A percentile compares a stretch with the other conserved stretches of the same genome.
Conservation (phyloP, 2,888 invertebrate species). For the Uloborus plumipes region DNA sequence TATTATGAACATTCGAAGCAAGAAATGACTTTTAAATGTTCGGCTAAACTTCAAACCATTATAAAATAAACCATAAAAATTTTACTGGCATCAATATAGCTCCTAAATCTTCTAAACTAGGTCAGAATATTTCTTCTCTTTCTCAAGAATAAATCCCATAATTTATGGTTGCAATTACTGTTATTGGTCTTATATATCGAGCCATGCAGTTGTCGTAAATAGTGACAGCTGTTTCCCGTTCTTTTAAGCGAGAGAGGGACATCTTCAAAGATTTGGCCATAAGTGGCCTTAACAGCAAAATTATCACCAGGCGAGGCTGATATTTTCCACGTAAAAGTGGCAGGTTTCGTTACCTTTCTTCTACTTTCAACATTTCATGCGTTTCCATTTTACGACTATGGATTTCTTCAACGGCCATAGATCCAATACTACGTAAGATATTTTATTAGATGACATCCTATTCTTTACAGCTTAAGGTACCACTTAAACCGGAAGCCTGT, state of each 20-base stretch:
- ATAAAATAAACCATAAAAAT: too few relatives aligned
- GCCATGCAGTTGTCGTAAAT: slow-evolving; percentile 18
- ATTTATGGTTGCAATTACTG: slow-evolving; percentile 41
- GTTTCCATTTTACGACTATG: slow-evolving; percentile 48
- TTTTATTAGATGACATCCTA: slow-evolving; percentile 42
- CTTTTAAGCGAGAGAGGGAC: slow-evolving; percentile 43
- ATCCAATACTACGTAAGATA: slow-evolving; percentile 21
- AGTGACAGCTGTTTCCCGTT: slow-evolving; percentile 47
- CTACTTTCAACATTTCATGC: slow-evolving; percentile 31
- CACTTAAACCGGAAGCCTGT: slow-evolving; percentile 21
- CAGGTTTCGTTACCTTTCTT: slow-evolving; percentile 25
- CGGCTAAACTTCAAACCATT: too few relatives aligned
- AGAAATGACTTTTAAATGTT: too few relatives aligned
- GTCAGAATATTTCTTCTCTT: not conserved
- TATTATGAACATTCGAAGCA: too few relatives aligned
- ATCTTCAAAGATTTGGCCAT: slow-evolving; percentile 36
- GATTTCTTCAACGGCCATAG: slow-evolving; percentile 22
- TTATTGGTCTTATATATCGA: slow-evolving; percentile 50
- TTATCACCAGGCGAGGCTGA: slow-evolving; percentile 31
- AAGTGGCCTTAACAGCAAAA: slow-evolving; percentile 54
- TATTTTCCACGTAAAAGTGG: slow-evolving; percentile 41
- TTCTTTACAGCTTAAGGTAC: slow-evolving; percentile 42
- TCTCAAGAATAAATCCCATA: slow-evolving; percentile 17
- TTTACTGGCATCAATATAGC: too few relatives aligned
- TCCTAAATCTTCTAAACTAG: too few relatives aligned